These are phyloP conservation scores for Odontamblyopus rebecca DNA, from an alignment of 2,797 vertebrate genomes.

Conservation along the genomic window DNA sequence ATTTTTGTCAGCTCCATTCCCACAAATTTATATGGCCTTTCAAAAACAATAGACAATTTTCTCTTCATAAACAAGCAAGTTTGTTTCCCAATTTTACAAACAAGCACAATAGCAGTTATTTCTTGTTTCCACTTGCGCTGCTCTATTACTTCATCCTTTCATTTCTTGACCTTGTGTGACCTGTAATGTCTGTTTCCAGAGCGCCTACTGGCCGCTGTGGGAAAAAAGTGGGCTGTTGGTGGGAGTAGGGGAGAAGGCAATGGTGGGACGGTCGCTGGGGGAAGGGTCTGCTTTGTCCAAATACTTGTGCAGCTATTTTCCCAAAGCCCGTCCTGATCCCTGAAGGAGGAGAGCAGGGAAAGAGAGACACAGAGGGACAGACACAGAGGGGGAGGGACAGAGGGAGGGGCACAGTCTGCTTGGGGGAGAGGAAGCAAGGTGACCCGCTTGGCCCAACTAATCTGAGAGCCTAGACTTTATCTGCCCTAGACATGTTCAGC, in stretches of 20 bases:
- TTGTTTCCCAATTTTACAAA: slow-evolving; percentile 35
- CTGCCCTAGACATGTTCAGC: slow-evolving; percentile 14
- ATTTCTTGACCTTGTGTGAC: slow-evolving; percentile 57
- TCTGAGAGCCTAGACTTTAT: slow-evolving; percentile 34
- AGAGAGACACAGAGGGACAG: background rate
- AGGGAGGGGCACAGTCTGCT: background rate
- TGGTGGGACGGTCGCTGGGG: slow-evolving; percentile 41
- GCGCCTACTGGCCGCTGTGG: slow-evolving; percentile 65
- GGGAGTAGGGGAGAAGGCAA: slow-evolving; percentile 38
- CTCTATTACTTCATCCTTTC: slow-evolving; percentile 26
- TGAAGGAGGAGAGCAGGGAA: slow-evolving; percentile 29
- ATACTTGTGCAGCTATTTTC: slow-evolving; percentile 72
- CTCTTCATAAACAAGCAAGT: slow-evolving; percentile 19
- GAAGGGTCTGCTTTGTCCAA: slow-evolving; percentile 60
- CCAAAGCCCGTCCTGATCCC: slow-evolving; percentile 64
- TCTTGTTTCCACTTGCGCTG: slow-evolving; percentile 37
- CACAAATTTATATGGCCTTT: slow-evolving; percentile 18
- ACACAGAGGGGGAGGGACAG: background rate
- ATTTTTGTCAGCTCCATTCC: slow-evolving; percentile 19
- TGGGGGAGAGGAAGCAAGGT: slow-evolving; percentile 37
- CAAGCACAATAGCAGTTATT: slow-evolving; percentile 10
- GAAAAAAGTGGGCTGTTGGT: slow-evolving; percentile 53
- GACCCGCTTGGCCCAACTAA: slow-evolving; percentile 35
- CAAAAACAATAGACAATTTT: slow-evolving; percentile 1
- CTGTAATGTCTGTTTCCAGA: slow-evolving; percentile 51